phyloP scores from a whole-genome alignment of 2,113 vertebrate genomes.

The Sphyrna mokarran region DNA sequence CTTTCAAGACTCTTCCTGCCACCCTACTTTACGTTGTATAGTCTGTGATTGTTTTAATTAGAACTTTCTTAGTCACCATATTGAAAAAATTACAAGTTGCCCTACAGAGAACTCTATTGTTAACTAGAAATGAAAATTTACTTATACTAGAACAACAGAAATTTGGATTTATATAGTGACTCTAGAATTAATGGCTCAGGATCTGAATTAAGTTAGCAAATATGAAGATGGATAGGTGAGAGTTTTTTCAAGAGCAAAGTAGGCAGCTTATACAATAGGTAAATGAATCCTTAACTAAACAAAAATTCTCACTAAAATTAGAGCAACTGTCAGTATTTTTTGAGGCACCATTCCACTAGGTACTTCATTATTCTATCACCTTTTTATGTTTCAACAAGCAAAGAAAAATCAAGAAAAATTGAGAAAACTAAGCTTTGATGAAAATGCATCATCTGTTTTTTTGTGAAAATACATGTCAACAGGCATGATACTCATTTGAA shows the following conservation, averaged over 20 bases:
- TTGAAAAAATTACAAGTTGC: background rate
- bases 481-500: background rate
- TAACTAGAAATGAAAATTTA: background rate
- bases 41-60: background rate
- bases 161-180: background rate
- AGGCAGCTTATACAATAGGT: background rate
- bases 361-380: background rate
- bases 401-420: background rate
- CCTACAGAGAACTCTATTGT: background rate
- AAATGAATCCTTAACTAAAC: background rate
- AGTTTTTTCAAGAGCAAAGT: background rate
- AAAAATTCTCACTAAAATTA: background rate
- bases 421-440: background rate
- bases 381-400: background rate
- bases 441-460: background rate
- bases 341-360: background rate
- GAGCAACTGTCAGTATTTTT: background rate
- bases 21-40: background rate
- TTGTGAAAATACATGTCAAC: background rate
- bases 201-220: background rate
- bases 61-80: background rate
- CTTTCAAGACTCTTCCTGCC: background rate
- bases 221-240: background rate
- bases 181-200: background rate
- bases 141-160: background rate